Percentiles rank a stretch among this genome's conserved stretches.
These are phyloP conservation scores for Oxyruncus cristatus DNA, from an alignment of 2,113 vertebrate genomes.

Conservation along the genomic window DNA sequence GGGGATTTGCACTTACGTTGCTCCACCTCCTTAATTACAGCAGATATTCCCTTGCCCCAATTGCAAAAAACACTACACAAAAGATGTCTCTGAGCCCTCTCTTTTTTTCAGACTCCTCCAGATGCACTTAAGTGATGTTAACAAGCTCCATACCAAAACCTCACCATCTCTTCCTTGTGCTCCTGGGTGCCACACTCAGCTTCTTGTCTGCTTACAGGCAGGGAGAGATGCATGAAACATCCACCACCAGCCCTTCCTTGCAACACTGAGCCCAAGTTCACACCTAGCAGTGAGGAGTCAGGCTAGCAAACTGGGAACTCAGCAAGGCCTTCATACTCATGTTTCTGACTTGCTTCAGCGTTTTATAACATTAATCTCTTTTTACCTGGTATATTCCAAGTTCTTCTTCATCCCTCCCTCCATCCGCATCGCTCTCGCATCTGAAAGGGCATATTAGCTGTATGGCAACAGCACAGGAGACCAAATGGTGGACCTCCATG, in stretches of 20 bases:
- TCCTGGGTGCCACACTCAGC: not conserved
- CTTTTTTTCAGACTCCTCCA: not conserved
- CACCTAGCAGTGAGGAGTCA: not conserved
- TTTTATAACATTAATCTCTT: not conserved
- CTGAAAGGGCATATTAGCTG: not conserved
- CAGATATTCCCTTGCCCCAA: not conserved
- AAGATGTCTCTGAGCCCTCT: not conserved
- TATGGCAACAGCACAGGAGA: not conserved
- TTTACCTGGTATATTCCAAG: not conserved
- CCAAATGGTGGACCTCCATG: fast-evolving
- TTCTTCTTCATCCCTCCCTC: not conserved
- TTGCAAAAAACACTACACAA: not conserved
- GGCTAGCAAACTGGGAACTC: not conserved
- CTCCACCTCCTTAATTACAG: not conserved
- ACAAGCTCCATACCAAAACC: not conserved
- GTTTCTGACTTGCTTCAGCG: not conserved
- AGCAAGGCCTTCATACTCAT: not conserved
- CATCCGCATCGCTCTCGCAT: fast-evolving
- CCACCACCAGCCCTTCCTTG: not conserved
- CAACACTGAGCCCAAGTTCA: fast-evolving
- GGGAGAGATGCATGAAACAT: not conserved
- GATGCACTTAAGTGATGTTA: not conserved
- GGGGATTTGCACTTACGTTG: not conserved
- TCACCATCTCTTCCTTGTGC: not conserved
- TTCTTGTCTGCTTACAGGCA: not conserved